These are phyloP conservation scores for Sphenopsis melanotis DNA, from an alignment of 2,797 vertebrate species.

Conservation along the genomic window DNA sequence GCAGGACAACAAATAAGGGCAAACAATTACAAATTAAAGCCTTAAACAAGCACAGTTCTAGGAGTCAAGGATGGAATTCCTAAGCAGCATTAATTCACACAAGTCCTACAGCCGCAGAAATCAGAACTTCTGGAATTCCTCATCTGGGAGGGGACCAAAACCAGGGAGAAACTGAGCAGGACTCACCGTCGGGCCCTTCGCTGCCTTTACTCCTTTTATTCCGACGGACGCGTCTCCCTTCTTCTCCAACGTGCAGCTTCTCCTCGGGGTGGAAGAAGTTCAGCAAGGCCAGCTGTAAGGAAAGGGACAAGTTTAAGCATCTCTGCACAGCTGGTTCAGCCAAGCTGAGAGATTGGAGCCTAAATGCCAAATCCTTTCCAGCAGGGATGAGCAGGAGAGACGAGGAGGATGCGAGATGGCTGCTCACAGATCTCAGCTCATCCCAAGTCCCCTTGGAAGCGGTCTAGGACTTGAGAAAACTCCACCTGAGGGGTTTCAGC, in stretches of 20 bases:
- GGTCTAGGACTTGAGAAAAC: background rate
- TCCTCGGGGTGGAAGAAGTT: conserved; percentile 80
- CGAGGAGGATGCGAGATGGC: rapidly evolving
- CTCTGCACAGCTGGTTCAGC: background rate
- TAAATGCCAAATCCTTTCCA: background rate
- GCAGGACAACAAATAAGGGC: background rate
- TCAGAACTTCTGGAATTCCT: background rate
- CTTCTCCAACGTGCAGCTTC: conserved; percentile 77
- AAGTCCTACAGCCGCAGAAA: background rate
- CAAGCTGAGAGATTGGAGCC: background rate
- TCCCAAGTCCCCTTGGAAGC: background rate
- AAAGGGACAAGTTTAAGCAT: background rate
- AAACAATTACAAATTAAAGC: background rate
- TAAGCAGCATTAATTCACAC: background rate
- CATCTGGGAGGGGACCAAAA: background rate
- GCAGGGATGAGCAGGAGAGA: rapidly evolving
- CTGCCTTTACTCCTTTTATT: conserved; percentile 88
- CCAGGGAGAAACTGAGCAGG: background rate
- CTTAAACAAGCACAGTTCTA: background rate
- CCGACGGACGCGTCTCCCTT: conserved; percentile 80
- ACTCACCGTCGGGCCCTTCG: conserved; percentile 79
- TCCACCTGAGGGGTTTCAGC: background rate
- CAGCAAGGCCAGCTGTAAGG: conserved; percentile 78
- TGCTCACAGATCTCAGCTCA: background rate
- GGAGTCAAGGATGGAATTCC: background rate